phyloP scores from a whole-genome alignment of 1,140 invertebrate genomes.

The Drosophila pseudoobscura region DNA sequence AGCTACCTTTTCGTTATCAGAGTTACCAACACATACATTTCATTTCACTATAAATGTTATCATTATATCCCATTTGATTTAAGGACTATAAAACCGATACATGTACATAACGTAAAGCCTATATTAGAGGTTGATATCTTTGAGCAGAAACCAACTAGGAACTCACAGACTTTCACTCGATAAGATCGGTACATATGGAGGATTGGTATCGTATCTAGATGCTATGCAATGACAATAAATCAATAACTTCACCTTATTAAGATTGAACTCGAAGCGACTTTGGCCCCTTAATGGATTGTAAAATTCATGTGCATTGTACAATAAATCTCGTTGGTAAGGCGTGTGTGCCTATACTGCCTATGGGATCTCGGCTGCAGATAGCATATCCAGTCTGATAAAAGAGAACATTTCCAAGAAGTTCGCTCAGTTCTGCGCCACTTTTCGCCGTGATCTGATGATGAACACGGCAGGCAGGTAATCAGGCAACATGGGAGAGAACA shows the following conservation, averaged over 20 bases:
- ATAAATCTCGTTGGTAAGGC: constrained; percentile 18
- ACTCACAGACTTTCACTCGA: not conserved
- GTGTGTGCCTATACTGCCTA: too few relatives aligned
- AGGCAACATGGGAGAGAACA: constrained; percentile 15
- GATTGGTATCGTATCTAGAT: constrained; percentile 1
- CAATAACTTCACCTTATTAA: constrained; percentile 27
- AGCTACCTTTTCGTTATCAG: not conserved
- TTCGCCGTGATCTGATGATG: constrained; percentile 23
- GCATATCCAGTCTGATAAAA: constrained; percentile 34
- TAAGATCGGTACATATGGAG: not conserved
- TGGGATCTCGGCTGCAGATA: not conserved
- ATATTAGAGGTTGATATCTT: not conserved
- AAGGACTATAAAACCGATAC: constrained; percentile 39
- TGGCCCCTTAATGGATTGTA: constrained; percentile 6
- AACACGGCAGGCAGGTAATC: not conserved
- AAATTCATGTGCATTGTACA: not conserved
- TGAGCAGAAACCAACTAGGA: not conserved
- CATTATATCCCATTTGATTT: constrained; percentile 27
- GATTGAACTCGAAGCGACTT: constrained; percentile 16
- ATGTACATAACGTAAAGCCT: constrained; percentile 3
- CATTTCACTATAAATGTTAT: not conserved
- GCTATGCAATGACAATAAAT: constrained; percentile 23
- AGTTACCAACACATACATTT: not conserved
- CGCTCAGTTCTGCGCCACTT: constrained; percentile 13
- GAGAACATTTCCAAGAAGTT: not conserved